Percentiles rank a stretch among this genome's conserved stretches.
Evolutionary conservation across 1,140 invertebrate genomes (phyloP).

Genomic region (Rhyzopertha dominica): DNA sequence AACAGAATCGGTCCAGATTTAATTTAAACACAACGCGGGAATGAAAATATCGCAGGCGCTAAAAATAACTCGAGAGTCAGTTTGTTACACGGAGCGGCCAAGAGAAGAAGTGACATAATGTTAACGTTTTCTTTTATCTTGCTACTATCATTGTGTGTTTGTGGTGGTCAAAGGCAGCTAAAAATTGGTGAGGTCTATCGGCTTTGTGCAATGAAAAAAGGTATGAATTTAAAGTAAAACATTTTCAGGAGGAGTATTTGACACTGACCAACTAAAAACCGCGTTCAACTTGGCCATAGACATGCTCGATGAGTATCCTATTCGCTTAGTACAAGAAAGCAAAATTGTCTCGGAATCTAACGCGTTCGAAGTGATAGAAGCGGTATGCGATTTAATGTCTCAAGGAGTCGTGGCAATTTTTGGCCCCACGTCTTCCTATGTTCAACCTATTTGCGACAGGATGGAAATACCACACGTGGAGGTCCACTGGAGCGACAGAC

Average conservation of each 20-base stretch:
- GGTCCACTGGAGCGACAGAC: slow-evolving; percentile 60
- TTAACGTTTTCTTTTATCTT: too few species aligned
- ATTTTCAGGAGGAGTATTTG: slow-evolving; percentile 45
- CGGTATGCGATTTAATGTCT: slow-evolving; percentile 45
- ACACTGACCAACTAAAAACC: slow-evolving; percentile 37
- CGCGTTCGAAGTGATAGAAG: slow-evolving; percentile 44
- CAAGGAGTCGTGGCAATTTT: slow-evolving; percentile 72
- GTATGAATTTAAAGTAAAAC: too few species aligned
- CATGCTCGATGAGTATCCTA: slow-evolving; percentile 36
- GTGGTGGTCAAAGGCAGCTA: too few species aligned
- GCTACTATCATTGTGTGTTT: too few species aligned
- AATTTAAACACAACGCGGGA: too few species aligned
- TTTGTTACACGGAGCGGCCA: too few species aligned
- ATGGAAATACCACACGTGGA: slow-evolving; percentile 85
- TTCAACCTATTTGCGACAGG: slow-evolving; percentile 82
- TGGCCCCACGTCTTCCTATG: slow-evolving; percentile 71
- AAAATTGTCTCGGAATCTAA: slow-evolving; percentile 42
- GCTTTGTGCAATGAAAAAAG: too few species aligned
- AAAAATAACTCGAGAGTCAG: too few species aligned
- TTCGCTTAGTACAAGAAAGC: slow-evolving; percentile 37
- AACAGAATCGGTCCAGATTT: too few species aligned
- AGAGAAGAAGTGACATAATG: too few species aligned
- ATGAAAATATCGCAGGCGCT: too few species aligned
- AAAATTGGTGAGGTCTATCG: too few species aligned
- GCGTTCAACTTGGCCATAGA: slow-evolving; percentile 45